Evolutionary conservation across 2,113 vertebrate genomes (phyloP), one percentile per base, ranked within the genome.

Genomic region (Nothocercus julius): DNA sequence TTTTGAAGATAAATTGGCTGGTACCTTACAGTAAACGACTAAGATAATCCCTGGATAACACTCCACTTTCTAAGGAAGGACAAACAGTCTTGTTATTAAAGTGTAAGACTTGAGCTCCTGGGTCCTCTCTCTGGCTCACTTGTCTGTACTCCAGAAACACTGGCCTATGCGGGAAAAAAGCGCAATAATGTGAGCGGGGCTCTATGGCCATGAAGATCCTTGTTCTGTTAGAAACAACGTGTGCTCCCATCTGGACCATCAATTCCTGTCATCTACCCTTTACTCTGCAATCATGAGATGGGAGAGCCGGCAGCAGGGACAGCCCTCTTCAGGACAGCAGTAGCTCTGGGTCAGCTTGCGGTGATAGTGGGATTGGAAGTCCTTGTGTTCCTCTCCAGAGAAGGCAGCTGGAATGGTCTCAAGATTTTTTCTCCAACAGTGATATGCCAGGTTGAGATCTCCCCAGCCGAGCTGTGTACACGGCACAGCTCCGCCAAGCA

Each of bases 61-160:
- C 81, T 89, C 13, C 1, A 0, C 91, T 95, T 95, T 91, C 95
- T 49, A 91, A 78, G 54, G 83, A 95, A 97, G 95, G 95, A 93
- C 94, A 92, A 94, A 85, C 84, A 89, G 79, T 92, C 82, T 62
- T 91, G 87, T 92, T 92, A 93, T 85, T 95, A 93, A 87, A 45
- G 30, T 51, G 76, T 86, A 90, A 67, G 56, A 75, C 87, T 56
- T 76, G 91, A 94, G 69, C 89, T 96, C 91, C 68, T 93, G 90
- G 89, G 93, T 91, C 87, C 63, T 87, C 89, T 96, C 90, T 92
- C 76, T 78, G 77, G 40, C 64, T 93, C 45, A 17, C 59, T 90
- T 74, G 49, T 54, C 87, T 85, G 56, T 36, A 25, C 75, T 85
- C 82, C 42, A 66, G 69, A 90, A 93, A 70, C 79, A 74, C 14